Base-by-base conservation (phyloP, 2,888 invertebrate species). In the Torymus auratus region DNA sequence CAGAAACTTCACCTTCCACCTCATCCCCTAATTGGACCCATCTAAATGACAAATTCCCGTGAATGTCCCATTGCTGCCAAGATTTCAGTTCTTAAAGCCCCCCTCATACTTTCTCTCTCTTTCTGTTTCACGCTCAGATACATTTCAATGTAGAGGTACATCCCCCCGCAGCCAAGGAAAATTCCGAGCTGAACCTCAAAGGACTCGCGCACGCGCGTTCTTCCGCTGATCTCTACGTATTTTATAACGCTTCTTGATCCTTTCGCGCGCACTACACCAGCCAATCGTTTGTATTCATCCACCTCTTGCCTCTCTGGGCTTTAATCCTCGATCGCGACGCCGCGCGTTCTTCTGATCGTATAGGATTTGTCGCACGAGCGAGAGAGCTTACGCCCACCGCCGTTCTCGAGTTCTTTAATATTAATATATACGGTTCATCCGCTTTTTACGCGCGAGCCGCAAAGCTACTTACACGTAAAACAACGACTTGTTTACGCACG, bases 201-300 rank as follows among this genome's bases (percentile, higher is more conserved):
- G 15, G 60, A 60, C 7, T 60, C 10, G 17, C 41, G 41, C 1
- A 10, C 41, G 7, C 41, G 41, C n/a, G n/a, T n/a, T n/a, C n/a
- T 7, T 28, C 28, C 28, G 0, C 7, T 7, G 7, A 1, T 41
- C 2, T 20, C 5, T 28, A 64, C 64, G 55, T 14, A 73, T 74
- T 72, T 61, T 71, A 55, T 68, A 67, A 62, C 61, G 55, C 72
- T 80, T 61, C 53, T 65, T 72, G 60, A 80, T 80, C 52, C 71
- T 64, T 65, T 41, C 20, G 55, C 70, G 50, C 17, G 12, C n/a
- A n/a, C 67, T 2, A 17, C 28, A 12, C n/a, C 17, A 17, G 15
- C 50, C 28, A 58, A 70, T 60, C 65, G 64, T 80, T 75, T 74
- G 60, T 60, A 74, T 70, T 72, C 76, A 67, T 56, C 41, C 41